Evolutionary conservation across 2,797 vertebrate species (phyloP).

Genomic region (Platalea minor): DNA sequence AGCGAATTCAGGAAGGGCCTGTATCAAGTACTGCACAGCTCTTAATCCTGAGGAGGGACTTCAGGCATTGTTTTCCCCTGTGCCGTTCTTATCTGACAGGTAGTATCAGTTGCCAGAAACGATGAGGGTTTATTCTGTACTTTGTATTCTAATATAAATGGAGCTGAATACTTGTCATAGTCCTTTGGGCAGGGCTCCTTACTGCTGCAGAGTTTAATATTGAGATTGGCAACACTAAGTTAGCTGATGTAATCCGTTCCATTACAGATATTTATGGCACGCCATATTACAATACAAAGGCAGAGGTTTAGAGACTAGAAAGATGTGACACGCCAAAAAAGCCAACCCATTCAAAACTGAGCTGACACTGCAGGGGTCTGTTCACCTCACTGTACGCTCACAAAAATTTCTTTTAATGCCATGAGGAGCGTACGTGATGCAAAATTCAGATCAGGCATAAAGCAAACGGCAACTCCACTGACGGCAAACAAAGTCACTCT

Average conservation of each 20-base stretch:
- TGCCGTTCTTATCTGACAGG: constrained; percentile 59
- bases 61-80: constrained; percentile 28
- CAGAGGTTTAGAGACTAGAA: neutral
- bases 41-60: constrained; percentile 25
- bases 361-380: neutral
- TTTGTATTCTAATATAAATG: constrained; percentile 52
- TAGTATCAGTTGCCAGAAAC: constrained; percentile 52
- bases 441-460: neutral
- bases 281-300: constrained; percentile 6
- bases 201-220: constrained; percentile 38
- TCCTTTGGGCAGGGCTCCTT: constrained; percentile 56
- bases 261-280: constrained; percentile 53
- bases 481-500: neutral
- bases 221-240: constrained; percentile 45
- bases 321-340: constrained; percentile 34
- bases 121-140: constrained; percentile 30
- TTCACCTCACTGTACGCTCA: neutral
- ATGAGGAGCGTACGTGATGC: neutral
- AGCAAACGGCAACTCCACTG: neutral
- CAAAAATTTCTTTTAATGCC: neutral
- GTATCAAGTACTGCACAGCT: neutral
- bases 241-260: constrained; percentile 68
- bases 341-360: neutral
- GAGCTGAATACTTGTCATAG: constrained; percentile 56
- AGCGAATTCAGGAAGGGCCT: constrained; percentile 8